These are phyloP conservation scores for Nymphalis io DNA, from an alignment of 1,140 invertebrate species.

Conservation along the genomic window DNA sequence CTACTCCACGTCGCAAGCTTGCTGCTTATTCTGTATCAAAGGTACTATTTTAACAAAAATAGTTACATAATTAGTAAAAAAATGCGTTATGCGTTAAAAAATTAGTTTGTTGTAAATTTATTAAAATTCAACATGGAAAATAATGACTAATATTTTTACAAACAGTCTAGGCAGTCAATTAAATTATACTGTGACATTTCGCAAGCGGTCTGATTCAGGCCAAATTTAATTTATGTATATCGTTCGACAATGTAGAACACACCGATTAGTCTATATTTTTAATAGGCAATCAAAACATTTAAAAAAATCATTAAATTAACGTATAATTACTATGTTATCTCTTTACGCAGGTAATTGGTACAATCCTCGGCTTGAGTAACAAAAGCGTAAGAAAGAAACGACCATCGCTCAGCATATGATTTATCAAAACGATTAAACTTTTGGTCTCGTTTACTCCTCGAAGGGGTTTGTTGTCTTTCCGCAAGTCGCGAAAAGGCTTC, in stretches of 20 bases:
- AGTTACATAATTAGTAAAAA: too few species aligned
- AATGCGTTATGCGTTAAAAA: too few species aligned
- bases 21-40: constrained; percentile 90
- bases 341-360: constrained; percentile 83
- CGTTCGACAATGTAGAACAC: not conserved
- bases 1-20: constrained; percentile 86
- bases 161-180: not conserved
- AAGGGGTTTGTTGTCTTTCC: constrained; percentile 71
- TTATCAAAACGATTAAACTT: constrained; percentile 33
- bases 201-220: not conserved
- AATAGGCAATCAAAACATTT: too few species aligned
- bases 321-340: constrained; percentile 4
- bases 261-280: constrained; percentile 10
- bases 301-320: too few species aligned
- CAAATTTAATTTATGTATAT: not conserved
- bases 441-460: constrained; percentile 67
- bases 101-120: too few species aligned
- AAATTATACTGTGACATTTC: constrained; percentile 1
- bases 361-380: constrained; percentile 88
- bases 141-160: too few species aligned
- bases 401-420: constrained; percentile 87
- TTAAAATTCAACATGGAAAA: too few species aligned
- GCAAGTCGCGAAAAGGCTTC: constrained; percentile 52
- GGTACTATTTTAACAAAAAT: constrained; percentile 56
- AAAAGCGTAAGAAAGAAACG: constrained; percentile 88